These are phyloP conservation scores for Lasius platythorax DNA, from an alignment of 2,888 invertebrate species.

Conservation along the genomic window DNA sequence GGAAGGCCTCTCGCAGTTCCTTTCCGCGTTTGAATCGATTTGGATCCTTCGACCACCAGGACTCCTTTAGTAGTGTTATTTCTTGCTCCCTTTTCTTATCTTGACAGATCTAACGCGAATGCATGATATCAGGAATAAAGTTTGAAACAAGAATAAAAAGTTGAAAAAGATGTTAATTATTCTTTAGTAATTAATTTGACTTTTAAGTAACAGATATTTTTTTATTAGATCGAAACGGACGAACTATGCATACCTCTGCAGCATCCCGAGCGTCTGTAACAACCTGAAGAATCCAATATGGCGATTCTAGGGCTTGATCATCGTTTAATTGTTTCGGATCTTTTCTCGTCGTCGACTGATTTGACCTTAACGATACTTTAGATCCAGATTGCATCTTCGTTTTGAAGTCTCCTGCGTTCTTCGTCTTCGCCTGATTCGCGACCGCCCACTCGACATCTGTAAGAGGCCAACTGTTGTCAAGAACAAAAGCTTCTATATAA, in stretches of 20 bases:
- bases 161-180: neutral
- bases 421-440: constrained; percentile 75
- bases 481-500: constrained; percentile 80
- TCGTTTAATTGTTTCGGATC: constrained; percentile 45
- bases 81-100: constrained; percentile 65
- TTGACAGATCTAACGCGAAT: constrained; percentile 60
- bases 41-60: constrained; percentile 69
- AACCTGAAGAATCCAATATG: constrained; percentile 75
- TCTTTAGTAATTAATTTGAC: neutral
- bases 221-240: neutral
- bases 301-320: constrained; percentile 53
- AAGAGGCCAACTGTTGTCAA: constrained; percentile 85
- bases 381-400: constrained; percentile 12
- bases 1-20: constrained; percentile 68
- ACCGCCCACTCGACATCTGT: constrained; percentile 83
- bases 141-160: neutral
- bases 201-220: neutral
- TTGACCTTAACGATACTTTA: constrained; percentile 27
- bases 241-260: constrained; percentile 59
- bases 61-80: constrained; percentile 67
- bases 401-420: neutral
- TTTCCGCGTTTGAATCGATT: constrained; percentile 70
- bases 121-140: neutral
- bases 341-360: constrained; percentile 26
- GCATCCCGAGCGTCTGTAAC: constrained; percentile 64